These are phyloP conservation scores for Eurytoma adleriae DNA, from an alignment of 2,888 invertebrate genomes.

Conservation along the genomic window DNA sequence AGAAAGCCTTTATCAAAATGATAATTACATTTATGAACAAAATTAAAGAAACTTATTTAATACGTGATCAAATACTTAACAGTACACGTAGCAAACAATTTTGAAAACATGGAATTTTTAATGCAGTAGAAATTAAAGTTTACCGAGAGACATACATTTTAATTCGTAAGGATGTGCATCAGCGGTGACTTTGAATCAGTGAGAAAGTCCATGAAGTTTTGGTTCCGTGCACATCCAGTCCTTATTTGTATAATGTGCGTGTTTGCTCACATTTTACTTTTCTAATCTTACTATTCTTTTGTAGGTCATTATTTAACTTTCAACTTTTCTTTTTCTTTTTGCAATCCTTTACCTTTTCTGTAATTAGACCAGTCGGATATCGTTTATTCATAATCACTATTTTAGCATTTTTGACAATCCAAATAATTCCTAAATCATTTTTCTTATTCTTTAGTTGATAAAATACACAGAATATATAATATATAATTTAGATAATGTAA, in stretches of 20 bases:
- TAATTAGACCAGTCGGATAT: neutral
- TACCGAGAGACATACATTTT: conserved; percentile 30
- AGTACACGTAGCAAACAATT: no score
- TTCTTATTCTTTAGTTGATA: no score
- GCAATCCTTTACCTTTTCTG: conserved; percentile 7
- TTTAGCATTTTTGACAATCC: no score
- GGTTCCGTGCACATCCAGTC: conserved; percentile 74
- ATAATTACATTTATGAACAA: no score
- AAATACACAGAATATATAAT: neutral
- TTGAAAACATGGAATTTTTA: conserved; percentile 19
- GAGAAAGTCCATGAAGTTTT: conserved; percentile 73
- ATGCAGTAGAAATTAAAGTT: conserved; percentile 37
- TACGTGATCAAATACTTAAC: no score
- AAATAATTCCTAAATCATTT: no score
- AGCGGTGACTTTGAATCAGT: conserved; percentile 61
- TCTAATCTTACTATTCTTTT: conserved; percentile 70
- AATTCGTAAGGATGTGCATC: conserved; percentile 42
- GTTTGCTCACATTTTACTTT: conserved; percentile 72
- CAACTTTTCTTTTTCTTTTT: conserved; percentile 48
- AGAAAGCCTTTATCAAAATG: no score
- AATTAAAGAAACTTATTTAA: no score
- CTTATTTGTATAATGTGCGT: conserved; percentile 67
- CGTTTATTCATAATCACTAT: neutral
- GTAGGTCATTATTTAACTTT: conserved; percentile 69
- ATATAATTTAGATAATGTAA: neutral